A percentile compares a stretch with the other conserved stretches of the same genome.
These are phyloP conservation scores for Rafetus swinhoei DNA, from an alignment of 2,113 vertebrate genomes.

Conservation along the genomic window DNA sequence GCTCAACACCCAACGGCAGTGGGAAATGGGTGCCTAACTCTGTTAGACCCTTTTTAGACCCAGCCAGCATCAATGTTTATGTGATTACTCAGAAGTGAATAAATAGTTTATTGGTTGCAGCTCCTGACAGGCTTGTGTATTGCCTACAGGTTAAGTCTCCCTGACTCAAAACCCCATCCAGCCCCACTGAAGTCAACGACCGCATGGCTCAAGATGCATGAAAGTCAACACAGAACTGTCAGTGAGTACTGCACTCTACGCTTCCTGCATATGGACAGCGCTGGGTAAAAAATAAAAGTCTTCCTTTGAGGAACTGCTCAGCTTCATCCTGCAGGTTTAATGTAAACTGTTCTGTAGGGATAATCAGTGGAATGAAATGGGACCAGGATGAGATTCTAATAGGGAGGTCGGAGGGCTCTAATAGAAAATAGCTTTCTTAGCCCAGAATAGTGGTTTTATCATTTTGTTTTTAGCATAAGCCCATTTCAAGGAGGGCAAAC, in stretches of 20 bases:
- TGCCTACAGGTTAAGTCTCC: background rate
- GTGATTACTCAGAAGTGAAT: background rate
- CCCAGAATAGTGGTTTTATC: background rate
- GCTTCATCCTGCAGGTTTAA: background rate
- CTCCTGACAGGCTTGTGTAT: background rate
- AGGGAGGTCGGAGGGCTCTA: background rate
- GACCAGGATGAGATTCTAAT: background rate
- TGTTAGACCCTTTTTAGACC: background rate
- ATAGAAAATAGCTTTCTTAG: background rate
- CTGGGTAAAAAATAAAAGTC: background rate
- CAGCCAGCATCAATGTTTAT: background rate
- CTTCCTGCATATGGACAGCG: background rate
- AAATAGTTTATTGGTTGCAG: background rate
- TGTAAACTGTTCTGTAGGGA: background rate
- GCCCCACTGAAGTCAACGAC: background rate
- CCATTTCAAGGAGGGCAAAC: background rate
- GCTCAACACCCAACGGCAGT: background rate
- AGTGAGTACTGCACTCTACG: background rate
- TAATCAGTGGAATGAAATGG: background rate
- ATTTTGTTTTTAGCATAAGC: background rate
- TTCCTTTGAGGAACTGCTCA: background rate
- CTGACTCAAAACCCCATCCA: conserved; percentile 1
- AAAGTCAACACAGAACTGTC: background rate
- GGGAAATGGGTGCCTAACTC: background rate
- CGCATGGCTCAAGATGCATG: background rate